A percentile compares a stretch with the other conserved stretches of the same genome.
Evolutionary conservation across 2,888 invertebrate species (phyloP).

Genomic region (Pristionchus entomophagus): DNA sequence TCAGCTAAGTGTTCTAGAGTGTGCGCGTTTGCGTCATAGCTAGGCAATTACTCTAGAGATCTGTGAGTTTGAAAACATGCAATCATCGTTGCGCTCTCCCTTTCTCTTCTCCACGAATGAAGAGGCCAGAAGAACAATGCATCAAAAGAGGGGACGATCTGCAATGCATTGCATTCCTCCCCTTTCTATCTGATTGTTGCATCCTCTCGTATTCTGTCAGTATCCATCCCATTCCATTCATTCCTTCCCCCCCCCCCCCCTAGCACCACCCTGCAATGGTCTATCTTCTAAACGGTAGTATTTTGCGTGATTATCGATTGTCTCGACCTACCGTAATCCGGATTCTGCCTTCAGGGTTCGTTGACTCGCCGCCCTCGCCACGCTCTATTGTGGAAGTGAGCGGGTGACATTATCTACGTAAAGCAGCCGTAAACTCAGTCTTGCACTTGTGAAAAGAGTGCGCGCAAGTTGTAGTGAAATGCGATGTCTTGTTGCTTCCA

Average conservation of each 20-base stretch:
- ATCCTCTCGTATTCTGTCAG: conserved; percentile 11
- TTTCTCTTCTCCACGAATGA: neutral
- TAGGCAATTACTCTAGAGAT: no score
- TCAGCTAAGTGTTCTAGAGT: neutral
- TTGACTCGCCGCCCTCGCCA: neutral
- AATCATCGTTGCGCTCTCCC: neutral
- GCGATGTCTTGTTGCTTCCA: neutral
- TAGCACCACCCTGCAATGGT: neutral
- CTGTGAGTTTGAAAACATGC: conserved; percentile 16
- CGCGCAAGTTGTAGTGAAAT: conserved; percentile 4
- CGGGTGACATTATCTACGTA: neutral
- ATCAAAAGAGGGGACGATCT: conserved; percentile 3
- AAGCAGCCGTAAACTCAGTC: neutral
- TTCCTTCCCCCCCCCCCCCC: neutral
- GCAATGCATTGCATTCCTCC: neutral
- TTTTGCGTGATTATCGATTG: neutral
- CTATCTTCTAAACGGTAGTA: conserved; percentile 7
- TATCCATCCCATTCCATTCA: conserved; percentile 16
- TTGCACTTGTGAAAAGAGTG: conserved; percentile 8
- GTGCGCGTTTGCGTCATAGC: neutral
- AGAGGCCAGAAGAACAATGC: neutral
- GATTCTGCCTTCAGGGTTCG: neutral
- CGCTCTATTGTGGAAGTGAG: neutral
- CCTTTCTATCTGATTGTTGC: conserved; percentile 24
- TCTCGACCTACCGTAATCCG: neutral